Evolutionary conservation across 2,797 vertebrate species (phyloP).

Genomic region (Allobates femoralis): DNA sequence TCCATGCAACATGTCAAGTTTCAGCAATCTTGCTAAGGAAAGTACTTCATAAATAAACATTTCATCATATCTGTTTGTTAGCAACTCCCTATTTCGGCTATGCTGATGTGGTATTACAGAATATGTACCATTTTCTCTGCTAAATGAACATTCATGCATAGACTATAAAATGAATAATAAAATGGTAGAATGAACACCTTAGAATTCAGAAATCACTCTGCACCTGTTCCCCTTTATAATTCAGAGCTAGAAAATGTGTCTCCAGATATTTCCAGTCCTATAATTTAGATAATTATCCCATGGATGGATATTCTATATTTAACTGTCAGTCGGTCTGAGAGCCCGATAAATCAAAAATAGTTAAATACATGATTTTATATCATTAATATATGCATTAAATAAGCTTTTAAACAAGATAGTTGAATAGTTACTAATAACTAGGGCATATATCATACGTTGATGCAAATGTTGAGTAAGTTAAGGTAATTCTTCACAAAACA

Average conservation of each 20-base stretch:
- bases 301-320: constrained; percentile 50
- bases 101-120: constrained; percentile 69
- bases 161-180: constrained; percentile 70
- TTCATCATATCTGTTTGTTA: constrained; percentile 66
- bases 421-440: background rate
- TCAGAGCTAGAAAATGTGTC: constrained; percentile 47
- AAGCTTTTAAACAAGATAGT: background rate
- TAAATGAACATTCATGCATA: constrained; percentile 71
- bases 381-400: constrained; percentile 1
- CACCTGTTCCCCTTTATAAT: constrained; percentile 60
- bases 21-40: constrained; percentile 63
- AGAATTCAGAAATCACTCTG: constrained; percentile 68
- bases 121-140: constrained; percentile 70
- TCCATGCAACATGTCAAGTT: constrained; percentile 16
- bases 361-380: constrained; percentile 24
- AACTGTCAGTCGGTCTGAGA: constrained; percentile 25
- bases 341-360: constrained; percentile 27
- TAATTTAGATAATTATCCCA: constrained; percentile 54
- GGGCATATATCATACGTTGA: background rate
- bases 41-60: constrained; percentile 70
- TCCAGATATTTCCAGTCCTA: constrained; percentile 46
- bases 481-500: background rate
- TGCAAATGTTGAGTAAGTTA: background rate
- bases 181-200: constrained; percentile 67
- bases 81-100: constrained; percentile 69